Evolutionary conservation across 2,113 vertebrate genomes (phyloP), one percentile per base, ranked within the genome.

Genomic region (Rallus limicola): DNA sequence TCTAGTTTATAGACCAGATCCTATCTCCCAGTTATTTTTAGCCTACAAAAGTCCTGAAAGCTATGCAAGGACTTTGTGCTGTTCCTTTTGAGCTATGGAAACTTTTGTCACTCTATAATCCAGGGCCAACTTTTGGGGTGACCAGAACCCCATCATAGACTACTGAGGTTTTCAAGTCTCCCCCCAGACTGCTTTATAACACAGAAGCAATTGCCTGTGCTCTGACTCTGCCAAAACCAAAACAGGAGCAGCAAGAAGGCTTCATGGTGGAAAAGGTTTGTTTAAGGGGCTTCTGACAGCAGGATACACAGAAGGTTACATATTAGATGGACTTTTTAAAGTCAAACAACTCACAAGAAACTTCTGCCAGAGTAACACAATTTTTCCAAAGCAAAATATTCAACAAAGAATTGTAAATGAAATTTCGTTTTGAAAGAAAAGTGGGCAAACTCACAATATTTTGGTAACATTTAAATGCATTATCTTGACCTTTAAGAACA

Each of bases 1-100:
- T 28, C 81, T 63, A 42, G 12, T 79, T 71, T n/a, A 71, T 1
- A 95, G n/a, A 58, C 69, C 67, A 50, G 58, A 93, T 95, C 74
- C 65, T 28, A 89, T 86, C 80, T 68, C 69, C 0, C 4, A 21
- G 44, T 67, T 86, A 87, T 87, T 91, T 96, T 84, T 89, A 94
- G 65, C 55, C 48, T 8, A 6, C 7, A 4, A 6, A 5, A 33
- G 34, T 82, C 70, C 74, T 82, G 69, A 78, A 82, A 85, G 40
- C 21, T 28, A 4, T 5, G 0, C 79, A 95, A 90, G 86, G 92
- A 77, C 78, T 24, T 18, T 1, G 12, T 14, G 70, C 18, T 4
- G 23, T 64, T 88, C 29, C 4, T 52, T 55, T 84, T 21, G 26
- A 92, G 31, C 13, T 72, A 25, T 4, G 29, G 42, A 44, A 76